Evolutionary conservation across 2,888 invertebrate species (phyloP).

Genomic region (Thymelicus acteon): DNA sequence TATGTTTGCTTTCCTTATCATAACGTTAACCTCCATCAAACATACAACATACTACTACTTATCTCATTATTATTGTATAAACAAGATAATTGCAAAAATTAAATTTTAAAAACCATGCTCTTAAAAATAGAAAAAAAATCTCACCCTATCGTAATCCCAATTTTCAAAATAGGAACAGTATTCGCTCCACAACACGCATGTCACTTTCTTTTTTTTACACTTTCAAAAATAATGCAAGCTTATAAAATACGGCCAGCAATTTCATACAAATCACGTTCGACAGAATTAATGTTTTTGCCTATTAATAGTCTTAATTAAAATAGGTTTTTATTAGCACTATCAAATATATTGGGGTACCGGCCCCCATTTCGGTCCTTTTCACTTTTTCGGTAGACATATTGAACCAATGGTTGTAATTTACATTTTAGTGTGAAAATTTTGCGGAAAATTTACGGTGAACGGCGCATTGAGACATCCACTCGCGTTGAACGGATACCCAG

Average conservation of each 20-base stretch:
- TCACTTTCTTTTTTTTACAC: constrained; percentile 21
- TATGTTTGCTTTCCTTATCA: constrained; percentile 27
- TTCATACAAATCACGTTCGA: constrained; percentile 31
- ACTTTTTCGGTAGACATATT: constrained; percentile 8
- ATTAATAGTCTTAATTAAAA: constrained; percentile 32
- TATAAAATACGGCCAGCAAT: constrained; percentile 1
- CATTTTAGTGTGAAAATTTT: constrained; percentile 40
- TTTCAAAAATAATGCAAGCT: not conserved
- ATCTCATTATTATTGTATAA: not conserved
- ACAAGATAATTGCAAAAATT: not conserved
- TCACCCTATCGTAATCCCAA: constrained; percentile 20
- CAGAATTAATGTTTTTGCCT: constrained; percentile 31
- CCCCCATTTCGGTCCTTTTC: not conserved
- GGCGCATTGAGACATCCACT: constrained; percentile 44
- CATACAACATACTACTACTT: not conserved
- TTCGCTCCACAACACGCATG: constrained; percentile 26
- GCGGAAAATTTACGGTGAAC: constrained; percentile 51
- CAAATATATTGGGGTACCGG: not conserved
- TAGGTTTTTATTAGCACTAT: constrained; percentile 22
- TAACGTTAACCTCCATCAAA: constrained; percentile 28
- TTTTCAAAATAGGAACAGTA: constrained; percentile 31
- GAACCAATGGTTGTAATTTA: constrained; percentile 20
- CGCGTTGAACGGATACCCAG: constrained; percentile 41
- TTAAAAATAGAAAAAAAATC: not conserved
- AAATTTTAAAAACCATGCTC: too few relatives aligned